Evolutionary conservation across 1,140 invertebrate genomes (phyloP), one percentile per base, ranked within the genome.

Genomic region (Telenomus remus): DNA sequence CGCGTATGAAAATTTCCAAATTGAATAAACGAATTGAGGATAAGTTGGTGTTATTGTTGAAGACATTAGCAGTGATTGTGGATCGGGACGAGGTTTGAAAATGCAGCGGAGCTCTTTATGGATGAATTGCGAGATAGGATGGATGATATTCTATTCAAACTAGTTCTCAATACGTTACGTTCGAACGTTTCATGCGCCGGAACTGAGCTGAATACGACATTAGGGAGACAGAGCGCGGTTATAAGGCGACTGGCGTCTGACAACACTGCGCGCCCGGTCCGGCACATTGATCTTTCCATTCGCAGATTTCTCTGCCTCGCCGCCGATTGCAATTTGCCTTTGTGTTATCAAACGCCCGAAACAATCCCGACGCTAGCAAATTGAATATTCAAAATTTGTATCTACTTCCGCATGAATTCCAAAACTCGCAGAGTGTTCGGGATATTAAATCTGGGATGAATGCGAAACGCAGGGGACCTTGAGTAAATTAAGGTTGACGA

Each of bases 171-270:
- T 75, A 66, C 63, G 57, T 68, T 63, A 57, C 64, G 56, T 74
- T 74, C 63, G 56, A 74, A 61, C 71, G 71, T 68, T 75, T 75
- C 63, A 68, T 74, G 63, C 63, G 50, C 56, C 71, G 64, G 71
- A 68, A 75, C 63, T 63, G 71, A 75, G 71, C 64, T 68, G 63
- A 75, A 75, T 75, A 56, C 71, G 57, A 63, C 71, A 75, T 75
- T 68, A 75, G 71, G 59, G 64, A 68, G 71, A 75, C 71, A 27
- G 19, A 75, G 71, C 63, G 47, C 43, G 53, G 49, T 55, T 66
- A 53, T 54, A 63, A 63, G 63, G 57, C 61, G 61, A 65, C 13
- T 35, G 47, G 48, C 13, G 57, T 43, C 48, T 14, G n/a, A n/a
- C 12, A 44, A n/a, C 19, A 37, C 12, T 53, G 39, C 60, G 47